These are phyloP conservation scores for Chrysopa pallens DNA, from an alignment of 1,140 invertebrate genomes.

Conservation along the genomic window DNA sequence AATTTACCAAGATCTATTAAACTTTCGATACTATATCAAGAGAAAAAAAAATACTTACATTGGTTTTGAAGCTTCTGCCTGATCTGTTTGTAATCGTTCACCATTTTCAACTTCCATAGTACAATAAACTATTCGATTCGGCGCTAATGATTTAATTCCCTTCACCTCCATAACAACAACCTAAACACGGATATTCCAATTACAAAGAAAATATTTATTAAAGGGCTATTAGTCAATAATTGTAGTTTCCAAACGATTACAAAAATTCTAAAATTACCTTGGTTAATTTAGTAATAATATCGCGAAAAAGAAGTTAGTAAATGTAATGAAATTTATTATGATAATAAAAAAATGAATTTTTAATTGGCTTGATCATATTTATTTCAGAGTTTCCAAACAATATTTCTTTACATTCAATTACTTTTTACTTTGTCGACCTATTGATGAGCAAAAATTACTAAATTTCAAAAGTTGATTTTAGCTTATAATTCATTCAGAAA, in stretches of 20 bases:
- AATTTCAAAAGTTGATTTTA: too few relatives aligned
- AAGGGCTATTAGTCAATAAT: not conserved
- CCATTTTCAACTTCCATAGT: constrained; percentile 99
- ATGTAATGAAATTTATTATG: too few relatives aligned
- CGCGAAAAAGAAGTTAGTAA: too few relatives aligned
- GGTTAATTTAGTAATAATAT: too few relatives aligned
- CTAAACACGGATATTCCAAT: constrained; percentile 31
- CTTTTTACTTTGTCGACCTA: too few relatives aligned
- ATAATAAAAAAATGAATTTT: too few relatives aligned
- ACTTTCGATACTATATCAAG: not conserved
- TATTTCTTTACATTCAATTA: too few relatives aligned
- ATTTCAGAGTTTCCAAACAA: too few relatives aligned
- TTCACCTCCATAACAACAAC: constrained; percentile 98
- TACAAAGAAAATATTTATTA: too few relatives aligned
- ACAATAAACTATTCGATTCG: constrained; percentile 97
- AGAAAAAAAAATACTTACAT: constrained; percentile 40
- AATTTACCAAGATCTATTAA: not conserved
- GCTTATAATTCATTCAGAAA: too few relatives aligned
- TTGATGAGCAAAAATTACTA: too few relatives aligned
- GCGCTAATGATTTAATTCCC: constrained; percentile 87
- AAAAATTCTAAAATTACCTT: not conserved
- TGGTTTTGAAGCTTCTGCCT: constrained; percentile 96
- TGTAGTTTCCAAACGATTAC: not conserved
- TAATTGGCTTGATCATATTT: too few relatives aligned
- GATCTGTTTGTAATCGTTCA: constrained; percentile 97